phyloP scores from a whole-genome alignment of 2,888 invertebrate genomes.

The Bibio marci region DNA sequence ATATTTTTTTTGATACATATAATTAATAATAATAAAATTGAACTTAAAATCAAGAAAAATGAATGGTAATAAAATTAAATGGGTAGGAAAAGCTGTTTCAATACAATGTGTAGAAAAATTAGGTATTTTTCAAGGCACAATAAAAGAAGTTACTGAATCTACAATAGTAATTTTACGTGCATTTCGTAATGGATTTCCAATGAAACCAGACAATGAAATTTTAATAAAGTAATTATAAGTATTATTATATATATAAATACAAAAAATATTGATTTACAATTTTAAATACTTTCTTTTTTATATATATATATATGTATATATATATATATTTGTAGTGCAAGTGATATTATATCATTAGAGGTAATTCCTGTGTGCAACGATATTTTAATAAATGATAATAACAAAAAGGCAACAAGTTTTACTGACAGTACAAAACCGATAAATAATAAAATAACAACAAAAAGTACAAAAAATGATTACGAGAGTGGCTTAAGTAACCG shows the following conservation, averaged over 20 bases:
- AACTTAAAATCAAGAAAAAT: too few species aligned
- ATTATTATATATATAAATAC: slow-evolving; percentile 1
- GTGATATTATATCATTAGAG: slow-evolving; percentile 56
- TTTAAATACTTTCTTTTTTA: slow-evolving; percentile 4
- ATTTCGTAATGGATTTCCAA: slow-evolving; percentile 57
- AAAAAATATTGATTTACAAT: neutral
- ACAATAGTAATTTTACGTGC: slow-evolving; percentile 61
- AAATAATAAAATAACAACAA: neutral
- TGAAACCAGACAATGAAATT: slow-evolving; percentile 36
- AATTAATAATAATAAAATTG: too few species aligned
- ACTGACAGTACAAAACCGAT: too few species aligned
- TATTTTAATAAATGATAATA: neutral
- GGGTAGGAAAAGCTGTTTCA: slow-evolving; percentile 68
- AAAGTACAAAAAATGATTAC: slow-evolving; percentile 6
- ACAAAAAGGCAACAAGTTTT: neutral
- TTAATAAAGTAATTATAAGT: slow-evolving; percentile 36
- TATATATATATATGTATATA: neutral
- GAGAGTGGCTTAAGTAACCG: too few species aligned
- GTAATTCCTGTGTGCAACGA: slow-evolving; percentile 39
- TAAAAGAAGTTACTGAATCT: slow-evolving; percentile 50
- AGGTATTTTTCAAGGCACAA: slow-evolving; percentile 62
- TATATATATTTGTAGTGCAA: slow-evolving; percentile 34
- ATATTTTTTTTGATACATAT: too few species aligned
- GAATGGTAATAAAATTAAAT: slow-evolving; percentile 30
- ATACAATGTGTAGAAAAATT: slow-evolving; percentile 61